These are phyloP conservation scores for Toxotes jaculatrix DNA, from an alignment of 2,113 vertebrate genomes.

Conservation along the genomic window DNA sequence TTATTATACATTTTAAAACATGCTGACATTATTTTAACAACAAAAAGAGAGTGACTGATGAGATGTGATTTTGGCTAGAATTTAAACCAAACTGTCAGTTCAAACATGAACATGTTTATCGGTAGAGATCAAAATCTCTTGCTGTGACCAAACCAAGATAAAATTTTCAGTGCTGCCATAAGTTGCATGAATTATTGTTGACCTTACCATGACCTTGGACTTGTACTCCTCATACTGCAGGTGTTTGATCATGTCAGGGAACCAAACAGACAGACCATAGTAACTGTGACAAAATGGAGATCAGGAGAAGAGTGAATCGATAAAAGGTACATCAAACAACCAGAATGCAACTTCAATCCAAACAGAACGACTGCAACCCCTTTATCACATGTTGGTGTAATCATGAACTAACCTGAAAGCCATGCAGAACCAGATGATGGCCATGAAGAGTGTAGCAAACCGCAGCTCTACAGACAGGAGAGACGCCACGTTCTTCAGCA, in stretches of 20 bases:
- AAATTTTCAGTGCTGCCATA: too few relatives aligned
- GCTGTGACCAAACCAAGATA: too few relatives aligned
- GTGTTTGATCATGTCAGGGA: conserved; percentile 98
- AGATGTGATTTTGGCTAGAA: too few relatives aligned
- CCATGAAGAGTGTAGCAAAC: conserved; percentile 92
- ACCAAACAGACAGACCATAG: conserved; percentile 97
- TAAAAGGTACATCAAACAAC: too few relatives aligned
- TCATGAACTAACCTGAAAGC: conserved; percentile 90
- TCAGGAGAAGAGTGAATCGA: conserved; percentile 16
- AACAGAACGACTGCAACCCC: not conserved
- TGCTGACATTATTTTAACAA: too few relatives aligned
- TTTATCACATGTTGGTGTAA: not conserved
- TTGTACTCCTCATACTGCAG: conserved; percentile 92
- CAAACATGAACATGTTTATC: too few relatives aligned
- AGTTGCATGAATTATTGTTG: not conserved
- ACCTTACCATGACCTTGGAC: conserved; percentile 85
- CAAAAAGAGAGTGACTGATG: too few relatives aligned
- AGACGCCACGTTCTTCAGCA: conserved; percentile 90
- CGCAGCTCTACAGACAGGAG: conserved; percentile 90
- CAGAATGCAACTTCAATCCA: not conserved
- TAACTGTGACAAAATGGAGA: conserved; percentile 84
- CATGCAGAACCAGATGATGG: conserved; percentile 96
- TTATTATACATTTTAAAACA: too few relatives aligned
- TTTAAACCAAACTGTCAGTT: too few relatives aligned
- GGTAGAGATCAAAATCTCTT: too few relatives aligned